Conservation (phyloP, 2,113 vertebrate species). For the Mionectes macconnelli region DNA sequence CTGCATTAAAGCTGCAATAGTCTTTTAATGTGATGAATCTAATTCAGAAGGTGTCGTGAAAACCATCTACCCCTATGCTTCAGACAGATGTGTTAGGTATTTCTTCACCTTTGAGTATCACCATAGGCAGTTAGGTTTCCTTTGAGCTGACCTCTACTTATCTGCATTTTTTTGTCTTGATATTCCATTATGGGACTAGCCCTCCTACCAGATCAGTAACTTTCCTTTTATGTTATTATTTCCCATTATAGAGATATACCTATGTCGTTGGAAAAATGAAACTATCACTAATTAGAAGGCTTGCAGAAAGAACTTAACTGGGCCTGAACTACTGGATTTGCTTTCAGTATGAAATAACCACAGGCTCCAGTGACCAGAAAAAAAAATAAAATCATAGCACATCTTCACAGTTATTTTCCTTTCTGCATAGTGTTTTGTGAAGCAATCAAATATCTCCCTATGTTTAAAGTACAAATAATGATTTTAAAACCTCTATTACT, state of each 20-base stretch:
- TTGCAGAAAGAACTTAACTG: background rate
- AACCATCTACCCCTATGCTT: background rate
- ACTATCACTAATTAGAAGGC: background rate
- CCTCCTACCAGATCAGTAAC: background rate
- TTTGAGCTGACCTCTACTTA: background rate
- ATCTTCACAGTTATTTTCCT: constrained; percentile 1
- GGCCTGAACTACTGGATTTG: background rate
- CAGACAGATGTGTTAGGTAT: background rate
- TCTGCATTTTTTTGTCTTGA: background rate
- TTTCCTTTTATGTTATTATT: background rate
- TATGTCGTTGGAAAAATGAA: background rate
- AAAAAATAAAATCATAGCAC: background rate
- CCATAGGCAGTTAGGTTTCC: background rate
- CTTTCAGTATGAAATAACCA: background rate
- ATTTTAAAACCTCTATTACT: constrained; percentile 14
- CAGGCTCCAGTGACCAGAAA: background rate
- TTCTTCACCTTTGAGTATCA: background rate
- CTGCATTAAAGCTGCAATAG: background rate
- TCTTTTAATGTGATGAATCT: background rate
- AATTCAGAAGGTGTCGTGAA: background rate
- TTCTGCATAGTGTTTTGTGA: constrained; percentile 10
- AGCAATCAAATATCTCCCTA: constrained; percentile 2
- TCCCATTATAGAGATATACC: background rate
- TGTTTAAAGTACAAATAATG: constrained; percentile 33
- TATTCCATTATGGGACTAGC: background rate